Evolutionary conservation across 1,140 invertebrate species (phyloP).

Genomic region (Protaetia brevitarsis): DNA sequence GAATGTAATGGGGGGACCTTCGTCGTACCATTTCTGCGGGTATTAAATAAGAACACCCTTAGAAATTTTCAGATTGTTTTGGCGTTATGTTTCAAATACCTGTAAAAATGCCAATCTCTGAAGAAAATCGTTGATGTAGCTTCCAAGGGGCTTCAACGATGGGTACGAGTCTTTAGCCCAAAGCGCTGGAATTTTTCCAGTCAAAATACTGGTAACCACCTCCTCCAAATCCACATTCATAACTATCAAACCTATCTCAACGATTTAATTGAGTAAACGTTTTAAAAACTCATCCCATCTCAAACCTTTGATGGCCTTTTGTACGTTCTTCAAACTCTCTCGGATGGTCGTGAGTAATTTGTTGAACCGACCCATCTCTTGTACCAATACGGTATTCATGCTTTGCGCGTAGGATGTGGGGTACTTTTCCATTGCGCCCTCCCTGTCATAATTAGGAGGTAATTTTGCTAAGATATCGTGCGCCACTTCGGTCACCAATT

Average conservation of each 20-base stretch:
- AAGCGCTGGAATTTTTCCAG: slow-evolving; percentile 75
- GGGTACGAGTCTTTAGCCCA: slow-evolving; percentile 90
- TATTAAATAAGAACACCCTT: too few species aligned
- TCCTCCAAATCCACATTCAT: slow-evolving; percentile 87
- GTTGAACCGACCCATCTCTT: slow-evolving; percentile 91
- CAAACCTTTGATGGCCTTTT: slow-evolving; percentile 82
- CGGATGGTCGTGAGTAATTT: slow-evolving; percentile 71
- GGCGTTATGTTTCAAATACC: too few species aligned
- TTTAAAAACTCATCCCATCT: slow-evolving; percentile 28
- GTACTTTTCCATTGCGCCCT: slow-evolving; percentile 67
- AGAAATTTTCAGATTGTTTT: too few species aligned
- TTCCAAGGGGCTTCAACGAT: slow-evolving; percentile 86
- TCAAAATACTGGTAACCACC: slow-evolving; percentile 78
- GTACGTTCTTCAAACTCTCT: slow-evolving; percentile 73
- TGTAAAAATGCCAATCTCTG: slow-evolving; percentile 75
- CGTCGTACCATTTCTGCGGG: slow-evolving; percentile 77
- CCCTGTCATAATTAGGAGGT: slow-evolving; percentile 70
- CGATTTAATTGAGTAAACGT: background rate
- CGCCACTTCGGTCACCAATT: slow-evolving; percentile 67
- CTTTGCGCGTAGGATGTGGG: slow-evolving; percentile 79
- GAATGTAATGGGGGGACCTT: slow-evolving; percentile 77
- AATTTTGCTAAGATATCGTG: slow-evolving; percentile 69
- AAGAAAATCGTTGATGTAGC: slow-evolving; percentile 86
- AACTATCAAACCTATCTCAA: slow-evolving; percentile 66
- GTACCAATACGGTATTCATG: slow-evolving; percentile 90